Evolutionary conservation across 2,113 vertebrate species (phyloP).

Genomic region (Vidua macroura): DNA sequence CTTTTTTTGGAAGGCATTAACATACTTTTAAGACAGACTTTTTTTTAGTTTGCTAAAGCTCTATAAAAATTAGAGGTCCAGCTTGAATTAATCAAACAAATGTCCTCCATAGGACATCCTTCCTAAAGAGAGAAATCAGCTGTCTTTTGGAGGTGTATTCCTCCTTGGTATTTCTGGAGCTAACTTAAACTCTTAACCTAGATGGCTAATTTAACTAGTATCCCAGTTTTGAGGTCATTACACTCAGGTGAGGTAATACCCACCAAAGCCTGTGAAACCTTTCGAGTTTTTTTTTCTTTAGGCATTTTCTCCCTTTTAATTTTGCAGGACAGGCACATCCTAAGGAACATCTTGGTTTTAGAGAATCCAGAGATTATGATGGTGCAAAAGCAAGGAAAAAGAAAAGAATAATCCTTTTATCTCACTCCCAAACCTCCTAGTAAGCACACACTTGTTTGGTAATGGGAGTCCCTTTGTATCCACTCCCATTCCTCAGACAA

Average conservation of each 20-base stretch:
- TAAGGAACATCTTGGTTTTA: not conserved
- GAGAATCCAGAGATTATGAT: not conserved
- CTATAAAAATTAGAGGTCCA: not conserved
- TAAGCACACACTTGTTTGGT: not conserved
- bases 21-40: not conserved
- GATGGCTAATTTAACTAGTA: not conserved
- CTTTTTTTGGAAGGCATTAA: not conserved
- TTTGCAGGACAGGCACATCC: not conserved
- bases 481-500: not conserved
- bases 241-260: not conserved
- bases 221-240: not conserved
- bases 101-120: not conserved
- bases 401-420: not conserved
- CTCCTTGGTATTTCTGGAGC: not conserved
- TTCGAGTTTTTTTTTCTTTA: not conserved
- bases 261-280: not conserved
- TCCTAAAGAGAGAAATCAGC: not conserved
- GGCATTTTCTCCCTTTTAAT: not conserved
- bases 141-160: not conserved
- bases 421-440: not conserved
- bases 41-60: not conserved
- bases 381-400: not conserved
- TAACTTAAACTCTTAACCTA: not conserved
- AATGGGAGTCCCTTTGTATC: not conserved
- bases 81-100: not conserved